Conservation (phyloP, 2,888 invertebrate genomes). For the Nineta flava region DNA sequence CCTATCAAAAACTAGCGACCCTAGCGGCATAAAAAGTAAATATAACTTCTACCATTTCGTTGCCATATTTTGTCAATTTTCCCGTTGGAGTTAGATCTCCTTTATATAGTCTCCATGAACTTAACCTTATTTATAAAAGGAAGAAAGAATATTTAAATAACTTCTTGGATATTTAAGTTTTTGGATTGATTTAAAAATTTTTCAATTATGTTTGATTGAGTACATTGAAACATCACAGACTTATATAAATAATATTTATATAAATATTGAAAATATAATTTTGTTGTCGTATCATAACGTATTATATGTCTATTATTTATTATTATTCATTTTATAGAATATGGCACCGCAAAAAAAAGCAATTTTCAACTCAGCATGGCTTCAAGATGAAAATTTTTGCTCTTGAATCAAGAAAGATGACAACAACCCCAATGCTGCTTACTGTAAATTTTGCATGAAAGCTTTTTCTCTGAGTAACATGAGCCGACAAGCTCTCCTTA, state of each 20-base stretch:
- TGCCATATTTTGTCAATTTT: no score
- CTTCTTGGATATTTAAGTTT: no score
- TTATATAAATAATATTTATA: background rate
- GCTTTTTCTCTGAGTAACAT: background rate
- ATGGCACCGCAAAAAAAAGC: background rate
- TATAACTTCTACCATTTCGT: no score
- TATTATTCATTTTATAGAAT: background rate
- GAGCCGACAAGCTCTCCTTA: background rate
- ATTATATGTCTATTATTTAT: background rate
- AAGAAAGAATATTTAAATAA: no score
- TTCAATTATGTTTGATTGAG: background rate
- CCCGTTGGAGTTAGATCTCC: no score
- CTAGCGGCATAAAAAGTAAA: no score
- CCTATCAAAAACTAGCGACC: no score
- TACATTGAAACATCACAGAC: background rate
- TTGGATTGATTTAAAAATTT: background rate
- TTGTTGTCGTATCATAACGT: background rate
- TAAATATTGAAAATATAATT: background rate
- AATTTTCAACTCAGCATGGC: background rate
- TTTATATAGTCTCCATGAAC: no score
- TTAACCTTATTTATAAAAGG: no score
- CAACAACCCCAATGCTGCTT: background rate
- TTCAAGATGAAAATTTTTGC: background rate
- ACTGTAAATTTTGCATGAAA: background rate
- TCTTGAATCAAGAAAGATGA: background rate